Percentiles rank a stretch among this genome's conserved stretches.
Evolutionary conservation across 2,113 vertebrate species (phyloP).

Genomic region (Tapirus terrestris): DNA sequence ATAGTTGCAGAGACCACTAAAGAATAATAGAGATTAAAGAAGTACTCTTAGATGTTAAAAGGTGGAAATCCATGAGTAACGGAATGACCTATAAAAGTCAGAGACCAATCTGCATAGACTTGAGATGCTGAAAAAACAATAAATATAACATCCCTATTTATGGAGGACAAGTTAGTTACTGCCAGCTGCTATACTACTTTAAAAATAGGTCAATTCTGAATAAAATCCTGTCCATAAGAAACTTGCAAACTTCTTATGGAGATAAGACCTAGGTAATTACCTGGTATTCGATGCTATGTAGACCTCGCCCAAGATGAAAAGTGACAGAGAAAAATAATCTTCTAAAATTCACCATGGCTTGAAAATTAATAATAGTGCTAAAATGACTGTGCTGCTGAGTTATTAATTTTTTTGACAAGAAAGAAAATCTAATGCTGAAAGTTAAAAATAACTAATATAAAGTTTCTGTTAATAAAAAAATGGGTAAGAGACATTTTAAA

Average conservation of each 20-base stretch:
- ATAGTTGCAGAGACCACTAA: not conserved
- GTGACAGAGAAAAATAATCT: slow-evolving; percentile 42
- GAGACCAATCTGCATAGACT: not conserved
- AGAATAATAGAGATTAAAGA: not conserved
- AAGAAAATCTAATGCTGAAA: slow-evolving; percentile 50
- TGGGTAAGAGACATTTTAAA: not conserved
- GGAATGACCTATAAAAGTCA: not conserved
- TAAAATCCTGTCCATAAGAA: slow-evolving; percentile 18
- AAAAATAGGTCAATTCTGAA: not conserved
- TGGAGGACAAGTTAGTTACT: not conserved
- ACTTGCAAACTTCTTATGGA: slow-evolving; percentile 14
- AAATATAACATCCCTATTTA: not conserved
- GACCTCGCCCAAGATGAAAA: slow-evolving; percentile 29
- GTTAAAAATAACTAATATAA: slow-evolving; percentile 38
- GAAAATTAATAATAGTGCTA: slow-evolving; percentile 47
- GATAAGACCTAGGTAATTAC: slow-evolving; percentile 31
- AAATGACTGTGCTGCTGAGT: not conserved
- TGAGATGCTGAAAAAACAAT: not conserved
- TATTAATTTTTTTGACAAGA: slow-evolving; percentile 58
- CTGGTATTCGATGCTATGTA: not conserved
- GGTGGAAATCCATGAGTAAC: not conserved
- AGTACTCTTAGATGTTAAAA: not conserved
- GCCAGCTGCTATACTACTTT: not conserved
- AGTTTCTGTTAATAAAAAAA: not conserved
- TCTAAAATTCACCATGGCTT: slow-evolving; percentile 37